Evolutionary conservation across 1,140 invertebrate genomes (phyloP).

Genomic region (Bombus terrestris): DNA sequence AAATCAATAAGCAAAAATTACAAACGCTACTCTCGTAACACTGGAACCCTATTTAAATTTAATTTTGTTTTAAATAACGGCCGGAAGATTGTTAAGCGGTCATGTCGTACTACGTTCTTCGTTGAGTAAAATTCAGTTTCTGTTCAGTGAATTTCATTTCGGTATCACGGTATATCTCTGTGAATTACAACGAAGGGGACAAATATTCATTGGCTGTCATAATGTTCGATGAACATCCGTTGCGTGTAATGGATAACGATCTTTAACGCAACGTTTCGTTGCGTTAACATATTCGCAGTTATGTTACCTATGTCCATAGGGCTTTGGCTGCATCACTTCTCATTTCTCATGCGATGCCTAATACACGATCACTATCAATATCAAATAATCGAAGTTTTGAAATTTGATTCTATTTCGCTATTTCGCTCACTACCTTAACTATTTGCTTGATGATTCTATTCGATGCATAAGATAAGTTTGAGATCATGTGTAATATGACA

Average conservation of each 20-base stretch:
- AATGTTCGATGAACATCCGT: constrained; percentile 55
- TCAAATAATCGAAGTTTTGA: constrained; percentile 45
- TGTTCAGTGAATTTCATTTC: neutral
- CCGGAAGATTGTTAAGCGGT: neutral
- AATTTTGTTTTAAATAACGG: neutral
- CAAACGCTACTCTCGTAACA: no score
- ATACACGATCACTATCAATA: constrained; percentile 5
- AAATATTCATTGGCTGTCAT: constrained; percentile 60
- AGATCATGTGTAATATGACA: constrained; percentile 40
- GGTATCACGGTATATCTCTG: constrained; percentile 8
- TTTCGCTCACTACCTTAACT: constrained; percentile 50
- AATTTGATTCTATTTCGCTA: constrained; percentile 57
- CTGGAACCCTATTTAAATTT: neutral
- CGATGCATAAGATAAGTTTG: constrained; percentile 40
- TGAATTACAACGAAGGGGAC: constrained; percentile 31
- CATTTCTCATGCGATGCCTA: constrained; percentile 41
- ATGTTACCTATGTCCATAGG: constrained; percentile 31
- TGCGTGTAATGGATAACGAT: constrained; percentile 42
- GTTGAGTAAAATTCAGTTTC: neutral
- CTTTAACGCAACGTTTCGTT: constrained; percentile 54
- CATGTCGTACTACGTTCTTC: neutral
- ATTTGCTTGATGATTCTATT: constrained; percentile 52
- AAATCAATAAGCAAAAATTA: no score
- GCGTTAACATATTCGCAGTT: constrained; percentile 51
- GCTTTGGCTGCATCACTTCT: neutral